phyloP scores from a whole-genome alignment of 2,113 vertebrate genomes.

The Apteryx owenii region DNA sequence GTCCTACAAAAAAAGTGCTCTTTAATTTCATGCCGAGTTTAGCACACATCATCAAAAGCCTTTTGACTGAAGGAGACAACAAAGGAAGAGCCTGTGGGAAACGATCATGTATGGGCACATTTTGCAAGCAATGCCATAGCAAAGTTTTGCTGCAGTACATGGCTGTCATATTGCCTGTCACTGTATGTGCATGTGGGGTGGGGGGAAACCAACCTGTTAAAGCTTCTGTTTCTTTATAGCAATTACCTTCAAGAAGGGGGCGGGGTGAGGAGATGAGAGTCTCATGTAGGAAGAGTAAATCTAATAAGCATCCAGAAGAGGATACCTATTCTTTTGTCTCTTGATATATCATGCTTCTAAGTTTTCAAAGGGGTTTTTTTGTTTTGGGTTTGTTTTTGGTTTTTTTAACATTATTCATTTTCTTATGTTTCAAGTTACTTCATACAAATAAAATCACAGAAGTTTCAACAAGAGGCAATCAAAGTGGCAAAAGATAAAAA shows the following conservation, averaged over 20 bases:
- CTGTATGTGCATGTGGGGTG: too few species aligned
- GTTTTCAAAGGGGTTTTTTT: neutral
- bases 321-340: neutral
- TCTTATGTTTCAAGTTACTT: neutral
- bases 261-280: neutral
- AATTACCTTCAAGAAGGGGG: neutral
- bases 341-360: neutral
- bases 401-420: neutral
- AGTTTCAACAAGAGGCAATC: neutral
- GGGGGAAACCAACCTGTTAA: neutral
- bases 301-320: neutral
- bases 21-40: neutral
- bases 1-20: neutral
- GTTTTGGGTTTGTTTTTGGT: neutral
- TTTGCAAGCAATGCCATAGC: neutral
- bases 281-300: neutral
- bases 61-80: neutral
- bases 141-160: neutral
- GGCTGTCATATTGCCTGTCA: neutral
- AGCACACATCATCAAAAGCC: neutral
- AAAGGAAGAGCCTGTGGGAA: neutral
- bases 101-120: neutral
- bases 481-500: neutral
- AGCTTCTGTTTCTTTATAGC: neutral
- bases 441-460: neutral